A percentile compares a stretch with the other conserved stretches of the same genome.
phyloP scores from a whole-genome alignment of 2,888 invertebrate genomes.

The Glomeris marginata region DNA sequence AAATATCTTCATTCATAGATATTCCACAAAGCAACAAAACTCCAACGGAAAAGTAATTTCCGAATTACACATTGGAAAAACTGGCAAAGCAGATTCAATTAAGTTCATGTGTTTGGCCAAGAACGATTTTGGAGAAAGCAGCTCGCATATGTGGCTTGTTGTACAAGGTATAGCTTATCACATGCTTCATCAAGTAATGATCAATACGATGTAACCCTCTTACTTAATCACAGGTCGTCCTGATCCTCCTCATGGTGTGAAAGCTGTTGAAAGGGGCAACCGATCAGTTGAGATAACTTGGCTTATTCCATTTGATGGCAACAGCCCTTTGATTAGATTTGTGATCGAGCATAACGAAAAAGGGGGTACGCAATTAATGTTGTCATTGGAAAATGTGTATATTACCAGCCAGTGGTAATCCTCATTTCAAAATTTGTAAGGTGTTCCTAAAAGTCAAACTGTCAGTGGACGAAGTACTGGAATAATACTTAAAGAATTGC shows the following conservation, averaged over 20 bases:
- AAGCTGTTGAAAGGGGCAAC: slow-evolving; percentile 7
- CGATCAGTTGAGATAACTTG: slow-evolving; percentile 8
- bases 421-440: background rate
- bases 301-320: slow-evolving; percentile 8
- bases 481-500: slow-evolving; percentile 3
- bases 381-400: background rate
- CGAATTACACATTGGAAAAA: slow-evolving; percentile 2
- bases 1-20: slow-evolving; percentile 6
- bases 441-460: slow-evolving; percentile 1
- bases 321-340: slow-evolving; percentile 2
- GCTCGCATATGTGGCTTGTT: background rate
- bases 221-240: slow-evolving; percentile 2
- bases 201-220: background rate
- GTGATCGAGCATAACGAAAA: slow-evolving; percentile 5
- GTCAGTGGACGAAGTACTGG: slow-evolving; percentile 8
- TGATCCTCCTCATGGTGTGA: slow-evolving; percentile 4
- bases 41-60: slow-evolving; percentile 6
- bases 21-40: background rate
- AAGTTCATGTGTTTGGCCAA: slow-evolving; percentile 7
- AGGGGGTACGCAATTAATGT: slow-evolving; percentile 6
- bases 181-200: background rate
- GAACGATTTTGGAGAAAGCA: slow-evolving; percentile 9
- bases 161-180: slow-evolving; percentile 7
- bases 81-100: slow-evolving; percentile 3
- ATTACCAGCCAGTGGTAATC: background rate